Percentiles rank a stretch among this genome's conserved stretches.
Conservation (phyloP, 2,888 invertebrate genomes). For the Oxycera nigricornis region DNA sequence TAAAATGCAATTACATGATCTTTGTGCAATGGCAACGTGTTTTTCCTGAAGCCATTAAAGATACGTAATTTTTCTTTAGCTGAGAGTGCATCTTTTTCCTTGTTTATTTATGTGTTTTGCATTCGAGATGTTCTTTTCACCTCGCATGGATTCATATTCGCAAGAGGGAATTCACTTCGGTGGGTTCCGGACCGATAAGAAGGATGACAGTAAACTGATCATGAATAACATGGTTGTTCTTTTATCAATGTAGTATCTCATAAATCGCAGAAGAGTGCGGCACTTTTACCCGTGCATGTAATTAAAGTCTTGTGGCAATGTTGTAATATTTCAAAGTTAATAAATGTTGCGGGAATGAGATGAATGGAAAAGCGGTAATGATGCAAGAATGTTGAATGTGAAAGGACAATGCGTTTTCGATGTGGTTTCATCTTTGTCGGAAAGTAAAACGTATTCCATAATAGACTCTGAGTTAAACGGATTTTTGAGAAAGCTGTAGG, state of each 20-base stretch:
- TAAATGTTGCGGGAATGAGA: background rate
- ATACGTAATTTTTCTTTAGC: background rate
- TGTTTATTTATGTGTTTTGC: background rate
- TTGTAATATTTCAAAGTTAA: background rate
- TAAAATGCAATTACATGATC: conserved; percentile 34
- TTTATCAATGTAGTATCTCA: background rate
- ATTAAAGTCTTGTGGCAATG: background rate
- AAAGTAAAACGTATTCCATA: background rate
- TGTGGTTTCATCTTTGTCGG: no score
- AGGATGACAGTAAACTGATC: conserved; percentile 14
- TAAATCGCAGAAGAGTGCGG: conserved; percentile 12
- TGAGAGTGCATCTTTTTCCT: background rate
- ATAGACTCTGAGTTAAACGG: background rate
- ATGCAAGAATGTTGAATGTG: background rate
- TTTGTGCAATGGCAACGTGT: conserved; percentile 23
- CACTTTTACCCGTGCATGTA: conserved; percentile 15
- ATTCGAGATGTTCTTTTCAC: background rate
- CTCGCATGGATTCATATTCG: background rate
- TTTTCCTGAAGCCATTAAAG: background rate
- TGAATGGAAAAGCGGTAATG: background rate
- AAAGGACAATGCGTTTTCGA: background rate
- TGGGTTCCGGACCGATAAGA: background rate
- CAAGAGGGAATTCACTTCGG: conserved; percentile 1
- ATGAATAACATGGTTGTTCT: background rate
- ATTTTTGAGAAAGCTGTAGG: no score